Conservation (phyloP, 2,888 invertebrate species). For the Chrysolina oricalcia region DNA sequence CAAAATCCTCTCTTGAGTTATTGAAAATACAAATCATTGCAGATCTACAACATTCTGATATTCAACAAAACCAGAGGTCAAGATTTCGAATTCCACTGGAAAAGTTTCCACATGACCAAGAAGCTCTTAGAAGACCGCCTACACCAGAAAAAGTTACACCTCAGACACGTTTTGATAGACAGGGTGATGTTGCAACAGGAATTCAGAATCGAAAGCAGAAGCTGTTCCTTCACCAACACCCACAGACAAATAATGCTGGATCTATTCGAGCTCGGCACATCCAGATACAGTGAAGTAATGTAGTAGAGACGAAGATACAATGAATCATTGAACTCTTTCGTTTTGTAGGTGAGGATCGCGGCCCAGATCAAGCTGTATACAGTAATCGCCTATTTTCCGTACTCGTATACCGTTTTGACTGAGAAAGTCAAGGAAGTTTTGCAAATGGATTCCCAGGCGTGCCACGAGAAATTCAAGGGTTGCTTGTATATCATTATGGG, state of each 20-base stretch:
- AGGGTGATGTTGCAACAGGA: constrained; percentile 80
- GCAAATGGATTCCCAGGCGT: constrained; percentile 74
- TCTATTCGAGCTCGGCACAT: constrained; percentile 77
- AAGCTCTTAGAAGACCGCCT: constrained; percentile 78
- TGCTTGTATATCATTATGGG: constrained; percentile 84
- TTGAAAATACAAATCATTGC: constrained; percentile 27
- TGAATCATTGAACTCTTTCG: not conserved
- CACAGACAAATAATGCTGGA: constrained; percentile 78
- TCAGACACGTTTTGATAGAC: constrained; percentile 79
- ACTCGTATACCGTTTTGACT: constrained; percentile 80
- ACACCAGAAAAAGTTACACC: constrained; percentile 76
- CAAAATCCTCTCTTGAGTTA: no score
- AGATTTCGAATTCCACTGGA: constrained; percentile 79
- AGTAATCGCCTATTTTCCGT: constrained; percentile 79
- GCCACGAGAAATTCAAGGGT: constrained; percentile 85
- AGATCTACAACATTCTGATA: constrained; percentile 81
- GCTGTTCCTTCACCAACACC: constrained; percentile 74
- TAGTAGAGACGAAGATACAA: not conserved
- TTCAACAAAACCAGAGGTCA: constrained; percentile 74
- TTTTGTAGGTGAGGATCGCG: constrained; percentile 75
- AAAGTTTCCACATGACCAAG: constrained; percentile 78
- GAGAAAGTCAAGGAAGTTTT: constrained; percentile 78
- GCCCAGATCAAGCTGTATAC: constrained; percentile 81
- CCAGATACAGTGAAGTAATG: constrained; percentile 79
- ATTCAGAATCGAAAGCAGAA: constrained; percentile 71